These are phyloP conservation scores for Copsychus sechellarum DNA, from an alignment of 2,113 vertebrate genomes.

Conservation along the genomic window DNA sequence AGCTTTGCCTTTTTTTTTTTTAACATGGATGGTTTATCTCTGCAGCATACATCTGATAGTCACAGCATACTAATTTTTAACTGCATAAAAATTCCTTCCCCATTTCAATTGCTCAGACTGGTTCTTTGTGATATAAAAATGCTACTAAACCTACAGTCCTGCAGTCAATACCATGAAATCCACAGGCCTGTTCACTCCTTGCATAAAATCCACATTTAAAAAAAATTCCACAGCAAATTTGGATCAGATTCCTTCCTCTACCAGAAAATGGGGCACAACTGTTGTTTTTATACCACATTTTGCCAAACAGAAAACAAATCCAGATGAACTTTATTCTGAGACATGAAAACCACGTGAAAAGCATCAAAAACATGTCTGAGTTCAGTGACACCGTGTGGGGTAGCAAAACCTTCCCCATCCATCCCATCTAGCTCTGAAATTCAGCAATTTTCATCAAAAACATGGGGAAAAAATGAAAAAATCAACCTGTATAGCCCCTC, in stretches of 20 bases:
- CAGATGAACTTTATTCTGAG: background rate
- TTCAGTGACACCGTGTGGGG: background rate
- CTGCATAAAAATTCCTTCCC: background rate
- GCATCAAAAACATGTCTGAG: accelerated
- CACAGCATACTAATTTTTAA: constrained; percentile 13
- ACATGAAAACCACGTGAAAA: background rate
- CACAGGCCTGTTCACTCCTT: background rate
- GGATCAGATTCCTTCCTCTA: background rate
- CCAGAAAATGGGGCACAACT: background rate
- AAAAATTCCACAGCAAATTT: background rate
- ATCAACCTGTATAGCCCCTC: background rate
- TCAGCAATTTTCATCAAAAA: background rate
- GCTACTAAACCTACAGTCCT: background rate
- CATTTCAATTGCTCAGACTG: background rate
- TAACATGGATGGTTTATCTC: background rate
- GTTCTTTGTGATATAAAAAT: background rate
- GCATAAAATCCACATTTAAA: background rate
- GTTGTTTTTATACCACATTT: background rate
- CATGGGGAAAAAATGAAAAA: accelerated
- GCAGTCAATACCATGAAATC: background rate
- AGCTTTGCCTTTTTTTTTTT: background rate
- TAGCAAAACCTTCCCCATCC: background rate
- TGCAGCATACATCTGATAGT: background rate
- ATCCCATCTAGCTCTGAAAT: background rate
- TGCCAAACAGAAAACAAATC: background rate